Percentiles rank a stretch among this genome's conserved stretches.
Conservation (phyloP, 2,113 vertebrate species). For the Corythaeola cristata region DNA sequence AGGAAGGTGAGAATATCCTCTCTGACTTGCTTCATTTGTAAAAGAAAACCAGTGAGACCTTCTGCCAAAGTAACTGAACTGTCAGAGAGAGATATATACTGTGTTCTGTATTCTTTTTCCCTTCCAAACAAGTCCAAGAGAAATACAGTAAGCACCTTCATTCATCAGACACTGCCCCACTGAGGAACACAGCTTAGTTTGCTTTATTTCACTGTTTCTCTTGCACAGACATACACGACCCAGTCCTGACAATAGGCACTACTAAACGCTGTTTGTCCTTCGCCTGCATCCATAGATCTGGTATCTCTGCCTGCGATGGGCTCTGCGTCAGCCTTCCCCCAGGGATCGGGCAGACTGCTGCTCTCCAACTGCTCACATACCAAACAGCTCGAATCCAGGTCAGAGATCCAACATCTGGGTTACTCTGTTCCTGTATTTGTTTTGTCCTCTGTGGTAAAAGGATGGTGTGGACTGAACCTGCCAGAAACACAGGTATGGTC, state of each 20-base stretch:
- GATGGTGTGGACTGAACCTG: background rate
- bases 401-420: background rate
- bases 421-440: background rate
- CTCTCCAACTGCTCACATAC: background rate
- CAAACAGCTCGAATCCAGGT: background rate
- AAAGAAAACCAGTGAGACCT: background rate
- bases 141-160: background rate
- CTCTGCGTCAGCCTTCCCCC: background rate
- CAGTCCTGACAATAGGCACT: background rate
- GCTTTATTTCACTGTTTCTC: background rate
- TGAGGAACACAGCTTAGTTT: background rate
- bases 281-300: accelerated
- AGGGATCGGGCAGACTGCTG: background rate
- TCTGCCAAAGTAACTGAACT: background rate
- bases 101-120: background rate
- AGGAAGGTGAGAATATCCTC: conserved; percentile 3
- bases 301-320: background rate
- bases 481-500: background rate
- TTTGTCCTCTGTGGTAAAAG: background rate
- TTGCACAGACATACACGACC: accelerated
- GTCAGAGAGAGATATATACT: background rate
- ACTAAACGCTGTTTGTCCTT: background rate
- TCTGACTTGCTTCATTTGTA: background rate
- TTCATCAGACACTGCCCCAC: background rate
- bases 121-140: background rate